Conservation (phyloP, 2,888 invertebrate genomes). For the Stramonita haemastoma region DNA sequence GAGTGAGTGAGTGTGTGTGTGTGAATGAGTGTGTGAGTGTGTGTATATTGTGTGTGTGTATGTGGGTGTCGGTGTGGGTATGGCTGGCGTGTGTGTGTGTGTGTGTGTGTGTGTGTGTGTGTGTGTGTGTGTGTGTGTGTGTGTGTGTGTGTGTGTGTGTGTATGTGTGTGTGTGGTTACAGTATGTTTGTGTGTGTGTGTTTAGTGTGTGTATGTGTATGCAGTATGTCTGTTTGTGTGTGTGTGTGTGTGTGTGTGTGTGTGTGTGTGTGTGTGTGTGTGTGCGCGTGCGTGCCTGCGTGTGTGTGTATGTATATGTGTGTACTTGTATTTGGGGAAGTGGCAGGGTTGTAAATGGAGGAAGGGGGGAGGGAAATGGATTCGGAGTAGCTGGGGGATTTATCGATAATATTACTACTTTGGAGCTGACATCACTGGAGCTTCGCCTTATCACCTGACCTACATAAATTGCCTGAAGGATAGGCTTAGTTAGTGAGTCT, state of each 20-base stretch:
- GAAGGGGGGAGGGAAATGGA: too few relatives aligned
- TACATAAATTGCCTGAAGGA: too few relatives aligned
- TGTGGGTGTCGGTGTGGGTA: background rate
- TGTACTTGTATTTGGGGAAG: background rate
- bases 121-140: constrained; percentile 14
- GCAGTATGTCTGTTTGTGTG: constrained; percentile 10
- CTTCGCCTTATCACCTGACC: too few relatives aligned
- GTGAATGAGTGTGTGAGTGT: too few relatives aligned
- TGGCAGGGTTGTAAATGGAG: too few relatives aligned
- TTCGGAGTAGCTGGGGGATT: too few relatives aligned
- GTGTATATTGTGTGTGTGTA: too few relatives aligned
- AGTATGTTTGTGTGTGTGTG: constrained; percentile 12
- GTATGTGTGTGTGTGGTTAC: constrained; percentile 19
- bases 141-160: constrained; percentile 11
- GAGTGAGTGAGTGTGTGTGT: too few relatives aligned
- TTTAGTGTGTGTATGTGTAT: background rate
- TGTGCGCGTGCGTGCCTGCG: background rate
- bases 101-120: constrained; percentile 20
- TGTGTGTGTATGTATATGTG: background rate
- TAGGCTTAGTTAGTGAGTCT: too few relatives aligned
- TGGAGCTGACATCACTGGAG: too few relatives aligned
- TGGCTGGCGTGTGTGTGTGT: background rate
- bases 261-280: constrained; percentile 28
- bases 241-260: constrained; percentile 32
- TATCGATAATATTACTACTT: too few relatives aligned